Conservation (phyloP, 2,888 invertebrate species). For the Prostheceraeus crozeri region DNA sequence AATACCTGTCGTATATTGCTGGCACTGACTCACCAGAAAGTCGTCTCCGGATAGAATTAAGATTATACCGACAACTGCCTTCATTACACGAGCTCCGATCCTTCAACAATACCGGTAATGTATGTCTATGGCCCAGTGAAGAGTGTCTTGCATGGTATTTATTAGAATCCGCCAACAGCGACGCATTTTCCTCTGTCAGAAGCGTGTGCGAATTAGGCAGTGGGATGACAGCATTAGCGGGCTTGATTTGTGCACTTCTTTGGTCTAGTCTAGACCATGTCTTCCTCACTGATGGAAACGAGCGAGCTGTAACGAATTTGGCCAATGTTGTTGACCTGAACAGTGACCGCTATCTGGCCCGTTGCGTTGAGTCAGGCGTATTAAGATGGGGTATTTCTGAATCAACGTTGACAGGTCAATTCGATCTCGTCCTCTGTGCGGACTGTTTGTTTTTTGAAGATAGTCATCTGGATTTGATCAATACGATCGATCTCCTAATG, state of each 20-base stretch:
- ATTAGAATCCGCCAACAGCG: slow-evolving; percentile 10
- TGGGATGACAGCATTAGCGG: slow-evolving; percentile 31
- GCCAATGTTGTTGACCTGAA: not conserved
- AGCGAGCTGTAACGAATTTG: slow-evolving; percentile 19
- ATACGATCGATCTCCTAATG: slow-evolving; percentile 18
- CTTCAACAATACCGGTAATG: slow-evolving; percentile 41
- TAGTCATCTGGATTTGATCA: slow-evolving; percentile 3
- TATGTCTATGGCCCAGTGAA: slow-evolving; percentile 39
- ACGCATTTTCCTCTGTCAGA: not conserved
- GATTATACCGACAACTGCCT: too few species aligned
- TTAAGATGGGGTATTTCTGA: too few species aligned
- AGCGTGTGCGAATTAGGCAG: slow-evolving; percentile 29
- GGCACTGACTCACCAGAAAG: too few species aligned
- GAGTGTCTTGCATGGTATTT: slow-evolving; percentile 37
- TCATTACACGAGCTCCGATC: slow-evolving; percentile 31
- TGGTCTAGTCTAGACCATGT: not conserved
- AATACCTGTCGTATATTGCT: too few species aligned
- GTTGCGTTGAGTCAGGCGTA: too few species aligned
- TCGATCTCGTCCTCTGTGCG: slow-evolving; percentile 27
- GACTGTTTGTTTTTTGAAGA: slow-evolving; percentile 35
- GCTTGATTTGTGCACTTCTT: not conserved
- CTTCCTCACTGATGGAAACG: slow-evolving; percentile 28
- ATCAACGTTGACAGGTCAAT: not conserved
- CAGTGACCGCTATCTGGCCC: too few species aligned
- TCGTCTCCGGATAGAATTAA: too few species aligned